A percentile compares a stretch with the other conserved stretches of the same genome.
Evolutionary conservation across 2,888 invertebrate genomes (phyloP).

Genomic region (Epinotia demarniana): DNA sequence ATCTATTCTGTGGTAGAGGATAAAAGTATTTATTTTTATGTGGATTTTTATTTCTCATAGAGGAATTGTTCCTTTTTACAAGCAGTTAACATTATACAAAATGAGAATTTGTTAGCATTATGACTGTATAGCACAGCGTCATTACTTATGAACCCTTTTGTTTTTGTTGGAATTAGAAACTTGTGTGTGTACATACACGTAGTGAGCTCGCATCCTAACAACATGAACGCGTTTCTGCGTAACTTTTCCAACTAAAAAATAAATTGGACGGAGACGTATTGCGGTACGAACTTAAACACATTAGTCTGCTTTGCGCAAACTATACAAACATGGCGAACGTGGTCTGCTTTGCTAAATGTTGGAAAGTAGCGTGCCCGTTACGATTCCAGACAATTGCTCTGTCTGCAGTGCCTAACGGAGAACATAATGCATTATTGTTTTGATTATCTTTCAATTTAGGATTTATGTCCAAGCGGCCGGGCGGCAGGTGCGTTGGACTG

Average conservation of each 20-base stretch:
- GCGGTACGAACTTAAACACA: conserved; percentile 43
- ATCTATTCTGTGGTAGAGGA: background rate
- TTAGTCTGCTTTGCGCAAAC: conserved; percentile 43
- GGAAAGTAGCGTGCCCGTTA: conserved; percentile 37
- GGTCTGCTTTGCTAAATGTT: conserved; percentile 29
- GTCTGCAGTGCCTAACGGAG: conserved; percentile 29
- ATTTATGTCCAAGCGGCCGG: conserved; percentile 59
- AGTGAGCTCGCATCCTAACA: conserved; percentile 29
- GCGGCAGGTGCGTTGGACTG: conserved; percentile 76
- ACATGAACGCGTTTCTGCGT: conserved; percentile 26
- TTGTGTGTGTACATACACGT: background rate
- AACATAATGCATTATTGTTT: conserved; percentile 36
- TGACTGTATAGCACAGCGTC: conserved; percentile 1
- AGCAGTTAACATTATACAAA: conserved; percentile 15
- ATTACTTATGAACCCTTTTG: conserved; percentile 29
- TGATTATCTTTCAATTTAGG: conserved; percentile 59
- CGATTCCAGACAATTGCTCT: conserved; percentile 28
- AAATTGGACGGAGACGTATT: conserved; percentile 42
- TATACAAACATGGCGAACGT: conserved; percentile 32
- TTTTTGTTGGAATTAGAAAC: conserved; percentile 30
- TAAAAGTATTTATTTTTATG: background rate
- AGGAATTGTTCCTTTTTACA: conserved; percentile 18
- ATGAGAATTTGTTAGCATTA: conserved; percentile 29
- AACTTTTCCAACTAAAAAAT: conserved; percentile 42
- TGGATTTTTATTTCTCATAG: conserved; percentile 19